Percentiles rank a stretch among this genome's conserved stretches.
Conservation (phyloP, 2,797 vertebrate species). For the Octomys mimax region DNA sequence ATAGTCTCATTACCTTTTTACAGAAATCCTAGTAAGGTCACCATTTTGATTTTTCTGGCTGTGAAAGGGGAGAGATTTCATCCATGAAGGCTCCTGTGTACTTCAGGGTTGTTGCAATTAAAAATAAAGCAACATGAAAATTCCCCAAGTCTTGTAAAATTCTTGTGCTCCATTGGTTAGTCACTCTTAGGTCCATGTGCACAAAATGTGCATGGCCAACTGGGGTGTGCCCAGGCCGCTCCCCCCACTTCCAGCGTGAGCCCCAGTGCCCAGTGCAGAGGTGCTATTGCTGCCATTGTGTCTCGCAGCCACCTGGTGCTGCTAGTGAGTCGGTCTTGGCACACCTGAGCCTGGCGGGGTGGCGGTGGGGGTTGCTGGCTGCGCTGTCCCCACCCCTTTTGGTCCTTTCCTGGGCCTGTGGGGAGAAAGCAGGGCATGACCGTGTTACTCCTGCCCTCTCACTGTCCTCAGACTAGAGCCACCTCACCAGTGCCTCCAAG, state of each 20-base stretch:
- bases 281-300: background rate
- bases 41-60: constrained; percentile 32
- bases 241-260: background rate
- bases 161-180: background rate
- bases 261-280: background rate
- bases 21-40: background rate
- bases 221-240: too few relatives aligned
- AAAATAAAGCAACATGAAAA: constrained; percentile 38
- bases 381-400: too few relatives aligned
- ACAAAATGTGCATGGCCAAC: background rate
- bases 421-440: background rate
- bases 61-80: background rate
- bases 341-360: background rate
- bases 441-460: background rate
- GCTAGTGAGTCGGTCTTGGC: constrained; percentile 75
- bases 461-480: background rate
- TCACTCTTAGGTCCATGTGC: background rate
- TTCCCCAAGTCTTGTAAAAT: constrained; percentile 4
- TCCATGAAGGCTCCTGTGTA: background rate
- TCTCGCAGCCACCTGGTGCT: constrained; percentile 73
- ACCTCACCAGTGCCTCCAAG: background rate
- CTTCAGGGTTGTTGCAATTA: constrained; percentile 8
- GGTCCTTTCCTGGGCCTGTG: background rate
- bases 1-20: constrained; percentile 33
- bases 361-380: background rate